Evolutionary conservation across 2,888 invertebrate species (phyloP).

Genomic region (Melanophora roralis): DNA sequence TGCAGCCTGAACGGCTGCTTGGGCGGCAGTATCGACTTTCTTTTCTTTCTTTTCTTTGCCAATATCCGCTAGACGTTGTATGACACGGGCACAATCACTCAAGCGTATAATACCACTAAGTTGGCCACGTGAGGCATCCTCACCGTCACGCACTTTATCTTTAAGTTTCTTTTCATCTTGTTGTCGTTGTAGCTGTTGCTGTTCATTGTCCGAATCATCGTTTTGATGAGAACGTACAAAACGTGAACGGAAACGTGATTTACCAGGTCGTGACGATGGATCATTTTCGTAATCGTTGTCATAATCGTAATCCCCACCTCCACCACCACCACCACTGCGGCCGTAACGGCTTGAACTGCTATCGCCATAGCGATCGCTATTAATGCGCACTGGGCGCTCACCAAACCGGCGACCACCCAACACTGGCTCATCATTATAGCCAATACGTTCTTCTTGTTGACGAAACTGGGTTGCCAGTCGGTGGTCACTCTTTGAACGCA

Average conservation of each 20-base stretch:
- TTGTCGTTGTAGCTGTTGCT: slow-evolving; percentile 81
- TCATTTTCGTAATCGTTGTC: slow-evolving; percentile 85
- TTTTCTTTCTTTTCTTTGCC: slow-evolving; percentile 87
- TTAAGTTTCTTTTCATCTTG: slow-evolving; percentile 80
- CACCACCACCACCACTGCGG: slow-evolving; percentile 64
- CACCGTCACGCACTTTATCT: slow-evolving; percentile 89
- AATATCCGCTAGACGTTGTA: slow-evolving; percentile 91
- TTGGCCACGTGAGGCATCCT: slow-evolving; percentile 91
- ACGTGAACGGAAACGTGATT: slow-evolving; percentile 84
- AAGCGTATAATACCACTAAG: slow-evolving; percentile 92
- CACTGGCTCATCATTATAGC: slow-evolving; percentile 84
- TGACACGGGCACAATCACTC: slow-evolving; percentile 91
- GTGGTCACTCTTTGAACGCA: slow-evolving; percentile 96
- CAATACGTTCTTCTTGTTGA: slow-evolving; percentile 88
- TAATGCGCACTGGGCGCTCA: slow-evolving; percentile 79
- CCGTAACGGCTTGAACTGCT: slow-evolving; percentile 76
- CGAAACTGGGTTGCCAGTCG: slow-evolving; percentile 92
- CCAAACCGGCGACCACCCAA: slow-evolving; percentile 88
- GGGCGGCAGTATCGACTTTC: slow-evolving; percentile 82
- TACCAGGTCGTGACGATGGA: slow-evolving; percentile 79
- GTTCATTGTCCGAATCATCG: slow-evolving; percentile 88
- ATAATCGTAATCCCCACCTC: slow-evolving; percentile 77
- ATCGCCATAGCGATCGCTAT: slow-evolving; percentile 77
- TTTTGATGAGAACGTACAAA: slow-evolving; percentile 84
- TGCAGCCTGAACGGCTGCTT: slow-evolving; percentile 76